A percentile compares a stretch with the other conserved stretches of the same genome.
Conservation (phyloP, 2,797 vertebrate genomes). For the Poecilia velifera region DNA sequence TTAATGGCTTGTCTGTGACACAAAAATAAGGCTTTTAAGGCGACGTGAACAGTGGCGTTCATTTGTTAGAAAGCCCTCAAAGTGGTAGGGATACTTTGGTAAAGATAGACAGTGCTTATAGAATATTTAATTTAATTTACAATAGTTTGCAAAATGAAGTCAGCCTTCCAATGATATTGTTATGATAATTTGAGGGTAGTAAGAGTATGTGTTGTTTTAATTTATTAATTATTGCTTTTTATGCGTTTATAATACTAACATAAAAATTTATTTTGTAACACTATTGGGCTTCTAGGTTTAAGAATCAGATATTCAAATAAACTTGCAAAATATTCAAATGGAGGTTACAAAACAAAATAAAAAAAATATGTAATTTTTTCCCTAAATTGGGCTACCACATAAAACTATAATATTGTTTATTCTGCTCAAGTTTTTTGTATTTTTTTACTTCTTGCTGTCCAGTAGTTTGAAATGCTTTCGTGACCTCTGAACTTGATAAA, state of each 20-base stretch:
- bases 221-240: background rate
- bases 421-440: background rate
- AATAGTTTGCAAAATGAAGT: background rate
- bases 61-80: background rate
- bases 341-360: background rate
- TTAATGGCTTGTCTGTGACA: background rate
- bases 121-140: background rate
- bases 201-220: background rate
- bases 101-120: background rate
- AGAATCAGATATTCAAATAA: background rate
- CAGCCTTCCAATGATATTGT: background rate
- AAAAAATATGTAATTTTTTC: too few species aligned
- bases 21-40: background rate
- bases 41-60: background rate
- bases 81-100: background rate
- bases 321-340: background rate
- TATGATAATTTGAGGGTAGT: background rate
- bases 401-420: background rate
- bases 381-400: background rate
- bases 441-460: too few species aligned
- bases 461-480: too few species aligned
- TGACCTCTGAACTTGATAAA: too few species aligned
- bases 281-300: background rate
- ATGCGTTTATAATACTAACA: conserved; percentile 4
- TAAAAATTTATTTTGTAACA: background rate